These are phyloP conservation scores for Nomada fucata DNA, from an alignment of 2,888 invertebrate genomes.

Conservation along the genomic window DNA sequence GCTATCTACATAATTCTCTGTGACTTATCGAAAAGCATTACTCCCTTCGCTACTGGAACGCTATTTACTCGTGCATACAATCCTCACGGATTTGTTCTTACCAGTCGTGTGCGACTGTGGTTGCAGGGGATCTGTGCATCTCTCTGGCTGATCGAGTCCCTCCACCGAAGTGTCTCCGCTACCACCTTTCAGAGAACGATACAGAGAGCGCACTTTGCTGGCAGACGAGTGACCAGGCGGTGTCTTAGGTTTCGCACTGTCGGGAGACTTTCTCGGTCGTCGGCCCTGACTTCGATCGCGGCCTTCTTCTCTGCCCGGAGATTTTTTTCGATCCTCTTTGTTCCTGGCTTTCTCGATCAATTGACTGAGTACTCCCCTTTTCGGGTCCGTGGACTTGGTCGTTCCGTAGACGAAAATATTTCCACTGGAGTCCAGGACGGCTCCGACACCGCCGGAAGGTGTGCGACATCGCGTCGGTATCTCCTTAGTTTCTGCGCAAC, in stretches of 20 bases:
- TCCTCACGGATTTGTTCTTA: constrained; percentile 63
- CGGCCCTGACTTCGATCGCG: constrained; percentile 80
- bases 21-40: constrained; percentile 1
- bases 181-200: constrained; percentile 79
- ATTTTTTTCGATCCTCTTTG: constrained; percentile 85
- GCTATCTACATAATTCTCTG: constrained; percentile 46
- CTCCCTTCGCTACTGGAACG: not conserved
- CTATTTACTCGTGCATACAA: constrained; percentile 48
- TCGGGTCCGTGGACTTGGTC: constrained; percentile 76
- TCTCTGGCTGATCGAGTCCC: constrained; percentile 77
- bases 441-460: constrained; percentile 78
- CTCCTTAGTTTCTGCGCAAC: constrained; percentile 78
- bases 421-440: constrained; percentile 80
- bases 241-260: constrained; percentile 79
- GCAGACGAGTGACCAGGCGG: constrained; percentile 79
- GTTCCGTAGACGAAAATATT: constrained; percentile 82
- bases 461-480: constrained; percentile 80
- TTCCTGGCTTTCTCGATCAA: constrained; percentile 86
- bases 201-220: constrained; percentile 80
- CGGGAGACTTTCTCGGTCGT: constrained; percentile 82
- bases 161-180: constrained; percentile 75
- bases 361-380: constrained; percentile 85
- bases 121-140: constrained; percentile 81
- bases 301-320: constrained; percentile 80
- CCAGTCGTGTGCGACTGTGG: constrained; percentile 71